Evolutionary conservation across 2,888 invertebrate genomes (phyloP), one percentile per base, ranked within the genome.

Genomic region (Coenonympha glycerion): DNA sequence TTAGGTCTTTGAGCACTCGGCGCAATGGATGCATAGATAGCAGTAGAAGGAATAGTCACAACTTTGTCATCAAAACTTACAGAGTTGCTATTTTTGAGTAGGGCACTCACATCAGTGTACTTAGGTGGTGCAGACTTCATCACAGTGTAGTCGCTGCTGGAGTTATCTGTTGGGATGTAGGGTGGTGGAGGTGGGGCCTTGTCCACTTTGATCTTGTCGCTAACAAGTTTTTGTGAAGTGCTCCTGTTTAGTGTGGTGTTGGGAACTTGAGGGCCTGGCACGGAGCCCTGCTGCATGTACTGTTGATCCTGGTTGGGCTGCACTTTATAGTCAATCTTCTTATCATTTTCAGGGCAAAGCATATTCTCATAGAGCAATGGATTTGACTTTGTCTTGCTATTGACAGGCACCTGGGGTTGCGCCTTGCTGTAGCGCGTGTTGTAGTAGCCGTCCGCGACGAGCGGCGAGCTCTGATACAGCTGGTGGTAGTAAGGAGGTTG

Each of bases 401-500:
- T 90, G 15, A 90, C 89, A 51, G 93, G 92, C 34, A 93, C 92
- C 79, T 95, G 95, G 0, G 95, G 95, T 69, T 95, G 94, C 6
- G 95, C 95, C 72, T 93, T 93, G 57, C 92, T 91, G 61, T 90
- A 90, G 31, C 83, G 80, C n/a, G 87, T 86, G 68, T 84, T 89
- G 82, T 77, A 89, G 71, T 81, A 87, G 0, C 82, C 82, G 61
- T 82, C 84, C 4, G 87, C 67, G 59, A 82, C 67, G 62, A 89
- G 69, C 61, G 88, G 67, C 59, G 82, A 65, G 60, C 79, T 69
- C 72, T 87, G 69, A 71, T 82, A 85, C 57, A 89, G 69, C 62
- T 88, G 89, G 69, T 92, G 91, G 62, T 91, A 91, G 66, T 90
- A 92, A 1, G 91, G 89, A 18, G 90, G 89, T 69, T 87, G 89